Evolutionary conservation across 1,140 invertebrate species (phyloP), one percentile per base, ranked within the genome.

Genomic region (Euglossa dilemma): DNA sequence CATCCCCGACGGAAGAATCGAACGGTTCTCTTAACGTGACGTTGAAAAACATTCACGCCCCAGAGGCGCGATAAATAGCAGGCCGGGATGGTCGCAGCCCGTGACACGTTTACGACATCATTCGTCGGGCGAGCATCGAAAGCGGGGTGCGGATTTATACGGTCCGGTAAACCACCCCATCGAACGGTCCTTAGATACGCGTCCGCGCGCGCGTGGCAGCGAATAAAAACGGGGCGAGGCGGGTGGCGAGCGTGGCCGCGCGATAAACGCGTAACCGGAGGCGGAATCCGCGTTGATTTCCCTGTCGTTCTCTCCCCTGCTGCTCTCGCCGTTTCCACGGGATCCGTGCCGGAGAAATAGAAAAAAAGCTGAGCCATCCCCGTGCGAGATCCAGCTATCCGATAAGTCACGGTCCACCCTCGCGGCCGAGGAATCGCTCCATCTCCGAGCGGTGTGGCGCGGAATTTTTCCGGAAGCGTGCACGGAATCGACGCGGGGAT

Each of bases 71-170:
- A 80, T 80, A 80, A 80, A 79, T 79, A 79, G 54, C 63, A 63
- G 36, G 28, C 47, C 14, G n/a, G 57, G 18, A 47, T 14, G 43
- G 45, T 52, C 25, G 56, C 25, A 47, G 18, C 23, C 61, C 20
- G 18, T 75, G 85, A 71, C 85, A 86, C 85, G 80, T 87, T 87
- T 83, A 70, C 43, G 81, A 87, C 23, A 63, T 75, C 59, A 61
- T 28, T 47, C 72, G n/a, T 57, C 20, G 74, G 70, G 52, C 59
- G 73, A 47, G 50, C 61, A 63, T 63, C 25, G 36, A 56, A 63
- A 59, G 64, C 57, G 5, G 14, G 28, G 25, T 23, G 64, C 28
- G 67, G 64, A 87, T 86, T 86, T 87, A 86, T 86, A 83, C 59
- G 54, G 45, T 57, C 52, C 85, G 56, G 75, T 86, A 77, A 86